Conservation (phyloP, 1,140 invertebrate species). For the Brachionus sp. region DNA sequence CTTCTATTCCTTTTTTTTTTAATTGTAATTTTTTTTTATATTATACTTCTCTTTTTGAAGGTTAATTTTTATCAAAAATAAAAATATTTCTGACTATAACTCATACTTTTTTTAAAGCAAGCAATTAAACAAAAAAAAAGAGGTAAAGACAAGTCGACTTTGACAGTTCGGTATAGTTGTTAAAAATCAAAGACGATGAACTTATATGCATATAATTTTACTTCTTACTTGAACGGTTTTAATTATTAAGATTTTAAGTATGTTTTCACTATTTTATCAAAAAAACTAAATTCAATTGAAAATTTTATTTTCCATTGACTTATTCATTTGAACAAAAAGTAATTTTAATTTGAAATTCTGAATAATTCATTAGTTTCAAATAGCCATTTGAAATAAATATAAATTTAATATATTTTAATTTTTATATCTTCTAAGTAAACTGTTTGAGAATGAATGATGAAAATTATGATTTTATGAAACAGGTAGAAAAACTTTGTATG, state of each 20-base stretch:
- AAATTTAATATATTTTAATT: background rate
- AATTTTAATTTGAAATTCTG: conserved; percentile 33
- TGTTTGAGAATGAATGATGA: conserved; percentile 22
- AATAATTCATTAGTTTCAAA: background rate
- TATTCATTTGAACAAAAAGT: background rate
- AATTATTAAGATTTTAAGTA: background rate
- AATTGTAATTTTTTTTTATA: too few species aligned
- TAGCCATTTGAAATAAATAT: background rate
- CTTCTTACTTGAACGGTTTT: too few species aligned
- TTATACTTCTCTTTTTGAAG: too few species aligned
- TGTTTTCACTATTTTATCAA: background rate
- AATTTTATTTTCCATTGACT: background rate
- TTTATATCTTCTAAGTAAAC: background rate
- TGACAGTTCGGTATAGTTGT: too few species aligned
- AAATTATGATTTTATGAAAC: conserved; percentile 37
- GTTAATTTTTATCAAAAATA: too few species aligned
- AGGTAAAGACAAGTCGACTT: too few species aligned
- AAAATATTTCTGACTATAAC: too few species aligned
- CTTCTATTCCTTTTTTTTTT: too few species aligned
- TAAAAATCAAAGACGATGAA: too few species aligned
- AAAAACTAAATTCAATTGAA: background rate
- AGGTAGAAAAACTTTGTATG: background rate
- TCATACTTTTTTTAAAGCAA: too few species aligned
- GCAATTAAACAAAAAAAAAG: too few species aligned
- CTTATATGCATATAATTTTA: too few species aligned